Evolutionary conservation across 2,797 vertebrate genomes (phyloP), one percentile per base, ranked within the genome.

Genomic region (Petrocephalus sullivani): DNA sequence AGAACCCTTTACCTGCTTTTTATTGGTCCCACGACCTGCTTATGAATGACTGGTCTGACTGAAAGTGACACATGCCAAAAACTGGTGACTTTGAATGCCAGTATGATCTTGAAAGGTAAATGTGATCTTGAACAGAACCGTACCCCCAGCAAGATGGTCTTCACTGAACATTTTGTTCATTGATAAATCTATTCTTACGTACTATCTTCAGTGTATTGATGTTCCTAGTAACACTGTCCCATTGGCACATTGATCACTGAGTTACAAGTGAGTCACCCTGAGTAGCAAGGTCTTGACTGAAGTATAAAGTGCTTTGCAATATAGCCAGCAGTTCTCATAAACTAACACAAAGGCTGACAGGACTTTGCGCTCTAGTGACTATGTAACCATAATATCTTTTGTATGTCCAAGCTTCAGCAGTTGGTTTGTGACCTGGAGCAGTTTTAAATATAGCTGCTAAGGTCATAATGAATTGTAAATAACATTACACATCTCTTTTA

Each of bases 401-500:
- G 16, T 81, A 8, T 81, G 67, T 58, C 33, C 71, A 81, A 81
- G 67, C 64, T n/a, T 82, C 71, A 57, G 53, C 87, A 82, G 67
- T 87, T 87, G 33, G 14, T 33, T 41, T 60, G n/a, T 75, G 71
- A 41, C 67, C 75, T 57, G 33, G 54, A 33, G 53, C 87, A 87
- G 67, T 78, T 60, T 87, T 87, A 87, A 81, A 82, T 81, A 58
- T 41, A 82, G 67, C 28, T 41, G 16, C 57, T 81, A 82, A 58
- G 51, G 28, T 54, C 53, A 56, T 78, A 57, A 87, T 67, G 23
- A 33, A 54, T 57, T 14, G 33, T 46, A 81, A 41, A 58, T 33
- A 87, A 82, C 54, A 82, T 37, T 23, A 28, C 2, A 4, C 19
- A 16, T 75, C 49, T 56, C 51, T 85, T 54, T 78, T 78, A n/a